Base-by-base conservation (phyloP, 2,888 invertebrate species). In the Octonoba sinensis region DNA sequence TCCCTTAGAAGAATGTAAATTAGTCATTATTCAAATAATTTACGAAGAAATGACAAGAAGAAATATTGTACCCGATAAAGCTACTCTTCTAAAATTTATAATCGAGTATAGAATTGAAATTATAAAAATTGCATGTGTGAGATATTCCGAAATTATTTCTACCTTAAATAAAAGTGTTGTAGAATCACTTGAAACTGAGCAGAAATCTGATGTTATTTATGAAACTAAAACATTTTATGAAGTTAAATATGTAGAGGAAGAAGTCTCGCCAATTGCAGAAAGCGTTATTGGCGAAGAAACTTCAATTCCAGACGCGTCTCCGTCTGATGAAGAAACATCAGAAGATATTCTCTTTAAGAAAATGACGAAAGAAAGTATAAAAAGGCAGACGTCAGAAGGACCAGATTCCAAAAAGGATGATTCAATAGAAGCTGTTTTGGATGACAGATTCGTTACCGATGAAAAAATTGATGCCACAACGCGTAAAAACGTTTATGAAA, bases 401-500 rank as follows among this genome's bases (percentile, higher is more conserved):
- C 15, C 22, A 2, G 54, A 54, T 36, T 36, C 36, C 36, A 36
- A 36, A n/a, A n/a, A 18, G 22, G 1, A 27, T 4, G 3, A 12
- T 62, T 44, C 24, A 18, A 44, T 1, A 44, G 1, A 24, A 62
- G 15, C n/a, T 12, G 36, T 36, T 36, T 36, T 36, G 36, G 36
- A 36, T 36, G 27, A 27, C 3, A 36, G 36, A 11, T 4, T 36
- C 36, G 36, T 36, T n/a, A n/a, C 24, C 11, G 49, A 36, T 27
- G 49, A 46, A 65, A 24, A 47, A 65, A 57, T 49, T 1, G 56
- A 72, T 27, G 18, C 47, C 12, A 51, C 66, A 4, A 62, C 71
- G 20, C 18, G 72, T 46, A 82, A 82, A 46, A 44, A 51, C 4
- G 67, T 79, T 8, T 82, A 74, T 54, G 82, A 82, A 51, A 82